Conservation (phyloP, 64 coral and sea anemone genomes). For the Porites australiensis region DNA sequence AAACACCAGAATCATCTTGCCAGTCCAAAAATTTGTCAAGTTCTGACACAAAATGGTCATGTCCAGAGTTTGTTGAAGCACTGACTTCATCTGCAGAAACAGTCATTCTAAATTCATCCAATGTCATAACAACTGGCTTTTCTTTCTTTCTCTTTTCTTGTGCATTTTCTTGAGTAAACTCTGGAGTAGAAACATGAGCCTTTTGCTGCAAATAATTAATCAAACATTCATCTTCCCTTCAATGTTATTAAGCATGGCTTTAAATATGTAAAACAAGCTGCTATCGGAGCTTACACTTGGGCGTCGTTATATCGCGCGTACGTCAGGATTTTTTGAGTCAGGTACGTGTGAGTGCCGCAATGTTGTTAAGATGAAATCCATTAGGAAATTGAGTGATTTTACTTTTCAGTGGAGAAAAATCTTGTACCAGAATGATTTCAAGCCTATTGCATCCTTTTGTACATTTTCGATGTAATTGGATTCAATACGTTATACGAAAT, state of each 20-base stretch:
- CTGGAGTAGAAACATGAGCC: neutral
- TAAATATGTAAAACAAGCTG: neutral
- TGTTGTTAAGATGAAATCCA: neutral
- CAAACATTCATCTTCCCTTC: no score
- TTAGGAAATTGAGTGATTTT: neutral
- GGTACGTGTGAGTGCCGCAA: no score
- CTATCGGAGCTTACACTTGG: neutral
- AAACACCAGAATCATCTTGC: neutral
- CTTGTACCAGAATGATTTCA: no score
- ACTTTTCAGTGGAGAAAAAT: no score
- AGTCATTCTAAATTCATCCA: slow-evolving; percentile 76
- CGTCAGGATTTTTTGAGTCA: no score
- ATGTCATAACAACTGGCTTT: slow-evolving; percentile 65
- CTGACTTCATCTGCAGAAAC: neutral
- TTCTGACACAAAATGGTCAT: neutral
- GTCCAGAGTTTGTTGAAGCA: slow-evolving; percentile 6
- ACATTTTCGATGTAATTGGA: no score
- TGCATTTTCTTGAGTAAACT: slow-evolving; percentile 29
- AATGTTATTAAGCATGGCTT: no score
- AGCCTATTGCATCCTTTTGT: no score
- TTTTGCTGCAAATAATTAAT: neutral
- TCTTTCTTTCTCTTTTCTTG: slow-evolving; percentile 73
- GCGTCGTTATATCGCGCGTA: no score
- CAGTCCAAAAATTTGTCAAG: slow-evolving; percentile 23
- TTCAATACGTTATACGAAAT: no score